Percentiles rank a stretch among this genome's conserved stretches.
These are phyloP conservation scores for Andricus curvator DNA, from an alignment of 2,888 invertebrate genomes.

Conservation along the genomic window DNA sequence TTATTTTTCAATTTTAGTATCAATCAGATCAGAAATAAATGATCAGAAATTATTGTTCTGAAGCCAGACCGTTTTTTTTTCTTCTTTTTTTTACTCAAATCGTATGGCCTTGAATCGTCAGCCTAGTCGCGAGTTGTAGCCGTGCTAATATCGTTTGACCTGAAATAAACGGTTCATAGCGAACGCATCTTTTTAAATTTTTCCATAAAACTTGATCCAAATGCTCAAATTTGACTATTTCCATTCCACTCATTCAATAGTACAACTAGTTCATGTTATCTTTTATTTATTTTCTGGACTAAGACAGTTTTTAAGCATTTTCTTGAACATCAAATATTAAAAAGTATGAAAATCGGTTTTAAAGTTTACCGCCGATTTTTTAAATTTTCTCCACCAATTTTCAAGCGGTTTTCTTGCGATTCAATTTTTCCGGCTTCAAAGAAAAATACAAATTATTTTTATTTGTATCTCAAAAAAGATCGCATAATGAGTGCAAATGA, in stretches of 20 bases:
- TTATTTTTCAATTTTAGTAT: not conserved
- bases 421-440: not conserved
- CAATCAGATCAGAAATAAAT: not conserved
- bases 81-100: not conserved
- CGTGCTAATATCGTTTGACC: not conserved
- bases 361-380: constrained; percentile 9
- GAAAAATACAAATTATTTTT: not conserved
- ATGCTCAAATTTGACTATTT: no score
- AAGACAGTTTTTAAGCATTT: not conserved
- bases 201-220: no score
- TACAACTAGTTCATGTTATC: not conserved
- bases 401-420: not conserved
- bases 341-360: not conserved
- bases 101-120: not conserved
- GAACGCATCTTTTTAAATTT: not conserved
- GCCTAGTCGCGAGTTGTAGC: not conserved
- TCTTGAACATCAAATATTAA: not conserved
- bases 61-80: not conserved
- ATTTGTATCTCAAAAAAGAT: not conserved
- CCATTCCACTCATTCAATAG: no score
- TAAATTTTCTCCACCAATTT: not conserved
- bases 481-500: not conserved
- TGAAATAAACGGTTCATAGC: not conserved
- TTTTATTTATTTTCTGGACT: not conserved
- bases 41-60: not conserved